Evolutionary conservation across 2,113 vertebrate genomes (phyloP).

Genomic region (Ariopsis seemanni): DNA sequence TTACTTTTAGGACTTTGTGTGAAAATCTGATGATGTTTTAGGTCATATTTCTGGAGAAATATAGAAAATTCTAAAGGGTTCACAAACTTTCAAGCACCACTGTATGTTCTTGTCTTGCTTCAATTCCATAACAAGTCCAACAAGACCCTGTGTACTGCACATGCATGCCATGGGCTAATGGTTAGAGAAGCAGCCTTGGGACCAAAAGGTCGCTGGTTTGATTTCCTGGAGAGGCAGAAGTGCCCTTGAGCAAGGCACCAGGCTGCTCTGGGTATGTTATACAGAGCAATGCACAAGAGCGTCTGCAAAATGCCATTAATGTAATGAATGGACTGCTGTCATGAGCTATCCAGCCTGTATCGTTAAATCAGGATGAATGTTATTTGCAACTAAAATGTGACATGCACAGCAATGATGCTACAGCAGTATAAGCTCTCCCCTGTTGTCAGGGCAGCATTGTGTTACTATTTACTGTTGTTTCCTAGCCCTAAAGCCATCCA

Average conservation of each 20-base stretch:
- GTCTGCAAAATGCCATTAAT: no score
- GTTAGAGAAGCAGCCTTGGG: no score
- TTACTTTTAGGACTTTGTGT: no score
- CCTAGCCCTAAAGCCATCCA: neutral
- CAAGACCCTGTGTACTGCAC: neutral
- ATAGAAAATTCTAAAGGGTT: no score
- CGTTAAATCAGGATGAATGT: constrained; percentile 6
- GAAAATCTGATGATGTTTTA: no score
- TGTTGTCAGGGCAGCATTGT: neutral
- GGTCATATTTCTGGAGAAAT: no score
- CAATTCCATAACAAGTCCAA: neutral
- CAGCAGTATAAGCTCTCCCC: neutral
- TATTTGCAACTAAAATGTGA: constrained; percentile 35
- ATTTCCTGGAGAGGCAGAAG: no score
- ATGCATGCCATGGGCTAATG: neutral
- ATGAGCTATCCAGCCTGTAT: neutral
- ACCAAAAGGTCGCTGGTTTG: no score
- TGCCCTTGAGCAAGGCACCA: no score
- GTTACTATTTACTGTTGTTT: neutral
- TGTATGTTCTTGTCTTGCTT: neutral
- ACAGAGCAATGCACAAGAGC: no score
- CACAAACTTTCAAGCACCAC: no score
- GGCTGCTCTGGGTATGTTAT: no score
- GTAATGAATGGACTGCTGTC: neutral
- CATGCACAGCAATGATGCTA: constrained; percentile 6